These are phyloP conservation scores for Oedothorax gibbosus DNA, from an alignment of 1,140 invertebrate species.

Conservation along the genomic window DNA sequence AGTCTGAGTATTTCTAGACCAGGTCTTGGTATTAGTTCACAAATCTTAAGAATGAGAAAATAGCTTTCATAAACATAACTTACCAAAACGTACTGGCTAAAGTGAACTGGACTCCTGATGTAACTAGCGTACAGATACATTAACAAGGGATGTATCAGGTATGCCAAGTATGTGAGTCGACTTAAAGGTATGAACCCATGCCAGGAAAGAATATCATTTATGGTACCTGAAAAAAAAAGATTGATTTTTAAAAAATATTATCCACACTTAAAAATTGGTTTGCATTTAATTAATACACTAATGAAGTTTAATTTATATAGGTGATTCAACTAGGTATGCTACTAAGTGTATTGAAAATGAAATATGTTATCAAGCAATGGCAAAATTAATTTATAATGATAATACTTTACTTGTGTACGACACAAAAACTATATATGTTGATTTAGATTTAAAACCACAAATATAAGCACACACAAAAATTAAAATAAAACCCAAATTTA, in stretches of 20 bases:
- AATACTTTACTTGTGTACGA: no score
- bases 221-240: slow-evolving; percentile 42
- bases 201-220: slow-evolving; percentile 63
- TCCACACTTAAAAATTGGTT: no score
- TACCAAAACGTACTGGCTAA: slow-evolving; percentile 63
- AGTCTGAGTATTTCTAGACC: no score
- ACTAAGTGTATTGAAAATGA: no score
- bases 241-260: background rate
- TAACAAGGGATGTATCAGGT: slow-evolving; percentile 63
- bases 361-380: no score
- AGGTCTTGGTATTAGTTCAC: background rate
- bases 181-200: slow-evolving; percentile 61
- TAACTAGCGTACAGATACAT: slow-evolving; percentile 62
- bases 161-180: slow-evolving; percentile 61
- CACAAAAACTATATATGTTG: no score
- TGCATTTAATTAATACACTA: background rate
- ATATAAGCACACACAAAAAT: no score
- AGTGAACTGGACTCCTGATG: slow-evolving; percentile 57
- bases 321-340: no score
- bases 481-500: no score
- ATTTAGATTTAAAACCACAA: no score
- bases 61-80: slow-evolving; percentile 4
- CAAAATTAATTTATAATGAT: no score
- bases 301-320: background rate
- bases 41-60: background rate